Conservation (phyloP, 1,140 invertebrate genomes). For the Mycetomoellerius zeteki region DNA sequence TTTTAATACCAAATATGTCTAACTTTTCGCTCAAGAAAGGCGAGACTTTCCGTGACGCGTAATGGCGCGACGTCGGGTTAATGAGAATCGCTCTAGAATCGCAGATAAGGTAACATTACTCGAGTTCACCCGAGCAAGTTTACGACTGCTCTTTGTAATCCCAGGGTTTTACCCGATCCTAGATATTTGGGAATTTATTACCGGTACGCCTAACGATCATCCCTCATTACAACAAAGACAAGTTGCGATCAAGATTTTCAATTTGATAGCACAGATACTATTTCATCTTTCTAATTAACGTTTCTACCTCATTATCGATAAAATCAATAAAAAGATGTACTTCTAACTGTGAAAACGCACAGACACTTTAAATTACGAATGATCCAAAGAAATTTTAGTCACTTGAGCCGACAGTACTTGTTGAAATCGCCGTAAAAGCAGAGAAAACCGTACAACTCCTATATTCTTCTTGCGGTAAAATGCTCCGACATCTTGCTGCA, state of each 20-base stretch:
- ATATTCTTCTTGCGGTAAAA: slow-evolving; percentile 55
- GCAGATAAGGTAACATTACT: slow-evolving; percentile 59
- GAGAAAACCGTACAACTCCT: slow-evolving; percentile 40
- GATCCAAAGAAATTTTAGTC: slow-evolving; percentile 61
- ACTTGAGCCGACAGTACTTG: slow-evolving; percentile 34
- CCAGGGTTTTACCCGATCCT: slow-evolving; percentile 45
- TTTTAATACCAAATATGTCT: slow-evolving; percentile 58
- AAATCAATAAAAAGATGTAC: not conserved
- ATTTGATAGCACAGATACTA: not conserved
- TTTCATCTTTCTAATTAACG: not conserved
- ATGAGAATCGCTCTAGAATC: slow-evolving; percentile 58
- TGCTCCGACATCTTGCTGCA: slow-evolving; percentile 43
- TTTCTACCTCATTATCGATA: slow-evolving; percentile 1
- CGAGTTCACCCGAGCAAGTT: slow-evolving; percentile 55
- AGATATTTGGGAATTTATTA: slow-evolving; percentile 69
- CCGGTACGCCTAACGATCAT: slow-evolving; percentile 52
- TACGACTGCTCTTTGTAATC: slow-evolving; percentile 65
- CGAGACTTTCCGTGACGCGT: slow-evolving; percentile 43
- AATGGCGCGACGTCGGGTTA: slow-evolving; percentile 53
- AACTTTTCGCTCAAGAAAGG: slow-evolving; percentile 34
- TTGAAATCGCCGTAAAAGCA: slow-evolving; percentile 58
- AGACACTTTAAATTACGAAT: not conserved
- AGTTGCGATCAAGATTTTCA: slow-evolving; percentile 26
- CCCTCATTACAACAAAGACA: slow-evolving; percentile 46
- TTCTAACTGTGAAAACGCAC: slow-evolving; percentile 20